Evolutionary conservation across 2,797 vertebrate genomes (phyloP).

Genomic region (Carcharodon carcharias): DNA sequence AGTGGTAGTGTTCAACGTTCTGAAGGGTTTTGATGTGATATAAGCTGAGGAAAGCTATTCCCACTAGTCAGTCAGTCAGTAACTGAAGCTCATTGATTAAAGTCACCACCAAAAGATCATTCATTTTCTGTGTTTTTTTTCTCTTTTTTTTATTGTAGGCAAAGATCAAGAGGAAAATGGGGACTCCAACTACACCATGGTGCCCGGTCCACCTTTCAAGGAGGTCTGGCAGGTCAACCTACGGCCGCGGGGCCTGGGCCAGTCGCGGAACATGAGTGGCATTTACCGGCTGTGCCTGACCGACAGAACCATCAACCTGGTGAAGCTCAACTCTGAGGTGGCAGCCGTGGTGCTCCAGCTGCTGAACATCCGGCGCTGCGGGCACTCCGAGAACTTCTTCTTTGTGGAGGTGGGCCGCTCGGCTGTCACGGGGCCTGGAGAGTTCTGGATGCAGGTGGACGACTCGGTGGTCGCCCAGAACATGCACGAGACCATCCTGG

Average conservation of each 20-base stretch:
- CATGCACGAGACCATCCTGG: constrained; percentile 80
- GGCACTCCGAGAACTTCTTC: constrained; percentile 76
- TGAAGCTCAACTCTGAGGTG: constrained; percentile 69
- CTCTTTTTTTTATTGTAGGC: constrained; percentile 48
- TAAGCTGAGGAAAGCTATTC: neutral
- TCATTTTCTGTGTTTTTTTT: neutral
- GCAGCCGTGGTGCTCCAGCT: constrained; percentile 54
- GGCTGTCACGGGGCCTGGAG: constrained; percentile 64
- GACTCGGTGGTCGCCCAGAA: constrained; percentile 73
- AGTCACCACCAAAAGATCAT: neutral
- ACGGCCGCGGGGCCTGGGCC: constrained; percentile 71
- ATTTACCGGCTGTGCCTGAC: constrained; percentile 71
- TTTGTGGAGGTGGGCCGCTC: constrained; percentile 77
- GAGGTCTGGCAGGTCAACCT: constrained; percentile 80
- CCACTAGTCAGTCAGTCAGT: neutral
- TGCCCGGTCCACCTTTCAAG: constrained; percentile 68
- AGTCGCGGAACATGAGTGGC: constrained; percentile 66
- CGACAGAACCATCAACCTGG: constrained; percentile 70
- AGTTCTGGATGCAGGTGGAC: constrained; percentile 74
- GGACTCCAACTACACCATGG: constrained; percentile 57
- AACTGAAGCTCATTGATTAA: neutral
- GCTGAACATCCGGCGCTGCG: constrained; percentile 72
- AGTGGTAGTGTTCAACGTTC: neutral
- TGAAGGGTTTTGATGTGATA: neutral
- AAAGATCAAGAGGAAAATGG: constrained; percentile 54